phyloP scores from a whole-genome alignment of 2,888 invertebrate species.

The Chrysolina americana region DNA sequence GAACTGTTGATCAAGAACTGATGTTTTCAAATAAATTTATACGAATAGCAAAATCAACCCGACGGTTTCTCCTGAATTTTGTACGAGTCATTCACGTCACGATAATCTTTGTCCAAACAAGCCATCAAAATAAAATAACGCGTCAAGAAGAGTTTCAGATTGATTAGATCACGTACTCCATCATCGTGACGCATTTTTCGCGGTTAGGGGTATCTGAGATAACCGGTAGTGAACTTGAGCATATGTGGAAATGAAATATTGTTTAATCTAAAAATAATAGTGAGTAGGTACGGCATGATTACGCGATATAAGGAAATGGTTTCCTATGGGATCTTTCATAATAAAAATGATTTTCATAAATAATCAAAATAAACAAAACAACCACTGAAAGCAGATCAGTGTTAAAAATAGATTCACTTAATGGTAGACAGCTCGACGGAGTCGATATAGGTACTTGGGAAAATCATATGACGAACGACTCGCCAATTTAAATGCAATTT shows the following conservation, averaged over 20 bases:
- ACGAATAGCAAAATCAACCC: too few relatives aligned
- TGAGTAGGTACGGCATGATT: not conserved
- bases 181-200: not conserved
- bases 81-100: too few relatives aligned
- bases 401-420: not conserved
- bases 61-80: too few relatives aligned
- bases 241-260: not conserved
- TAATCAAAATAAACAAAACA: not conserved
- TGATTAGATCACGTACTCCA: not conserved
- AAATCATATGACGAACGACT: not conserved
- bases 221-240: slow-evolving; percentile 8
- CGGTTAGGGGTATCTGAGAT: slow-evolving; percentile 4
- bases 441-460: not conserved
- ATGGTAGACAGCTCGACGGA: not conserved
- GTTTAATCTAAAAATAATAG: slow-evolving; percentile 8
- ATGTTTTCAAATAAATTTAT: too few relatives aligned
- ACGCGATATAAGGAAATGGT: not conserved
- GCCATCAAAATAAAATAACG: too few relatives aligned
- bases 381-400: not conserved
- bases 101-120: too few relatives aligned
- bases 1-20: too few relatives aligned
- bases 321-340: not conserved
- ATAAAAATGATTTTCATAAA: not conserved
- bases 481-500: too few relatives aligned
- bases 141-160: too few relatives aligned